Conservation (phyloP, 2,797 vertebrate genomes). For the Rhinogobio ventralis region DNA sequence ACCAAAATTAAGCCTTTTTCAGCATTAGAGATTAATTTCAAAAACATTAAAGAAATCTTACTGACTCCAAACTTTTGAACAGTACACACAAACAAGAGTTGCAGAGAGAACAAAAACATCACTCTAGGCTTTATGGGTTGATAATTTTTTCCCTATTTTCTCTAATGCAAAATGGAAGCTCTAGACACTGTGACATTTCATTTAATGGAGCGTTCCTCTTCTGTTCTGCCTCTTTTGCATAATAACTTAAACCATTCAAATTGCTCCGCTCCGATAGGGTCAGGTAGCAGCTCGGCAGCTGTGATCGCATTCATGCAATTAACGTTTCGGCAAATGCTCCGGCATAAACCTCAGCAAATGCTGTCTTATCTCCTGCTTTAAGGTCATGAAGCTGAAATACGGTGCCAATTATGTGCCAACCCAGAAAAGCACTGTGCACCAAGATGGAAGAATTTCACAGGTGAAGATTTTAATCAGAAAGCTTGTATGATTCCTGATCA, state of each 20-base stretch:
- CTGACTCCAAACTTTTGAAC: background rate
- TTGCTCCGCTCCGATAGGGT: conserved; percentile 26
- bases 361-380: conserved; percentile 42
- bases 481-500: conserved; percentile 32
- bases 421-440: background rate
- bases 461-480: conserved; percentile 25
- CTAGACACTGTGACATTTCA: conserved; percentile 40
- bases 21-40: background rate
- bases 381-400: conserved; percentile 50
- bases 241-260: conserved; percentile 54
- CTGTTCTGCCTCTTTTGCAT: conserved; percentile 43
- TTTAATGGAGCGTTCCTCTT: conserved; percentile 23
- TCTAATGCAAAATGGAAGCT: background rate
- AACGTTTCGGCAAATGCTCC: conserved; percentile 24
- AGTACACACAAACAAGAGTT: background rate
- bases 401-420: conserved; percentile 17
- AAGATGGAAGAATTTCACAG: background rate
- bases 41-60: background rate
- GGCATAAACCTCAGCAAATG: conserved; percentile 26
- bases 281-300: conserved; percentile 22
- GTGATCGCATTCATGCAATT: conserved; percentile 46
- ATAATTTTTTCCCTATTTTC: conserved; percentile 8
- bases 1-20: background rate
- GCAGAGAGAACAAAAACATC: background rate
- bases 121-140: background rate